phyloP scores from a whole-genome alignment of 2,797 vertebrate species.

The Pangasius djambal region DNA sequence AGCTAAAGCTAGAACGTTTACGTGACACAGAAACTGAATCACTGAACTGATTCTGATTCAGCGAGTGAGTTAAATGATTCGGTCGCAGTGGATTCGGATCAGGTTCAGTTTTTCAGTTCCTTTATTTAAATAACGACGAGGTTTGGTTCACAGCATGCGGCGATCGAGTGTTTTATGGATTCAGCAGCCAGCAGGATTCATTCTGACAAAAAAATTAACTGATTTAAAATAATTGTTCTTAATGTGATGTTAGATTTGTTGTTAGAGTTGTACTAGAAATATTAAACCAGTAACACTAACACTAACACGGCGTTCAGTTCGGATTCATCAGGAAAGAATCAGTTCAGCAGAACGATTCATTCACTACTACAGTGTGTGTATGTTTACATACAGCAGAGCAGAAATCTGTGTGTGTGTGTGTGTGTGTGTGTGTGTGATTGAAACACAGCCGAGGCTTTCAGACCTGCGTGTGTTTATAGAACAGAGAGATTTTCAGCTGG shows the following conservation, averaged over 20 bases:
- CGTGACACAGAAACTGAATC: not conserved
- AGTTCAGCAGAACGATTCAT: not conserved
- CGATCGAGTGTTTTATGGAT: too few species aligned
- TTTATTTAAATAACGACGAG: not conserved
- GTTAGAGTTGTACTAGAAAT: too few species aligned
- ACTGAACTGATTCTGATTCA: not conserved
- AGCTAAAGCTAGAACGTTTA: not conserved
- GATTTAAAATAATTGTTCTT: too few species aligned
- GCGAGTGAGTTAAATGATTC: not conserved
- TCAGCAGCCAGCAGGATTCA: too few species aligned
- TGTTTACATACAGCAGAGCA: not conserved
- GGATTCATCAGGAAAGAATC: not conserved
- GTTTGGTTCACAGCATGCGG: too few species aligned
- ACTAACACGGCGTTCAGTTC: not conserved
- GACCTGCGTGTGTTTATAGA: conserved; percentile 3
- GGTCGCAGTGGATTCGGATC: not conserved
- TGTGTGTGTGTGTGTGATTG: not conserved
- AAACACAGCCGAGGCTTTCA: not conserved
- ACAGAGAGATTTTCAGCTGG: conserved; percentile 18
- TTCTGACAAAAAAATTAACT: too few species aligned
- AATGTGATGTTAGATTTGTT: too few species aligned
- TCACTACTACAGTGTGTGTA: not conserved
- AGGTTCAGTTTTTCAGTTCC: not conserved
- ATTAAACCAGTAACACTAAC: not conserved
- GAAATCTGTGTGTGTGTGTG: not conserved